Conservation (phyloP, 2,113 vertebrate species). For the Mixornis gularis region DNA sequence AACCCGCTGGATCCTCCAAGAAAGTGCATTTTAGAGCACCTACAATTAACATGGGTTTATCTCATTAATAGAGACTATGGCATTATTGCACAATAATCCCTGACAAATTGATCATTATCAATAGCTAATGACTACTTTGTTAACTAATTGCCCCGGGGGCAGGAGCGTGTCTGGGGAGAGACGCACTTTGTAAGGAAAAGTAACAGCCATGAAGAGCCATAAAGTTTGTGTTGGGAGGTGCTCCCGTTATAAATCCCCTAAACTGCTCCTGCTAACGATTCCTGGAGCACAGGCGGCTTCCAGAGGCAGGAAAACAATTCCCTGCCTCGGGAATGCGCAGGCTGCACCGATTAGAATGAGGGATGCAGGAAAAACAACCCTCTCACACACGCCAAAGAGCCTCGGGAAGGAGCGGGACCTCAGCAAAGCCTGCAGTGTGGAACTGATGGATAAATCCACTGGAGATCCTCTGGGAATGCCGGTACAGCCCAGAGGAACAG, state of each 20-base stretch:
- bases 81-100: constrained; percentile 12
- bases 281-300: not conserved
- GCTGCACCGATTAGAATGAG: constrained; percentile 7
- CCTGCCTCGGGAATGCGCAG: not conserved
- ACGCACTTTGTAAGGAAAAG: constrained; percentile 36
- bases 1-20: not conserved
- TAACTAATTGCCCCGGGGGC: constrained; percentile 51
- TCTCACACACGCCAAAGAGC: not conserved
- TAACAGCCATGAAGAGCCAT: constrained; percentile 12
- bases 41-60: constrained; percentile 51
- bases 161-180: not conserved
- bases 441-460: not conserved
- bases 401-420: not conserved
- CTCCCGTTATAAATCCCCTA: constrained; percentile 19
- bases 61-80: constrained; percentile 48
- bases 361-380: not conserved
- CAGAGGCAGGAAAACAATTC: not conserved
- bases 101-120: constrained; percentile 67
- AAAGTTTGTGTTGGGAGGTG: not conserved
- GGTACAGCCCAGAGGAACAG: no score
- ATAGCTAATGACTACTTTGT: constrained; percentile 60
- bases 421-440: not conserved
- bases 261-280: not conserved
- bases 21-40: not conserved
- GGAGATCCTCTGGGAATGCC: not conserved